These are phyloP conservation scores for Eulemur mongoz DNA, from an alignment of 2,797 vertebrate genomes.

Conservation along the genomic window DNA sequence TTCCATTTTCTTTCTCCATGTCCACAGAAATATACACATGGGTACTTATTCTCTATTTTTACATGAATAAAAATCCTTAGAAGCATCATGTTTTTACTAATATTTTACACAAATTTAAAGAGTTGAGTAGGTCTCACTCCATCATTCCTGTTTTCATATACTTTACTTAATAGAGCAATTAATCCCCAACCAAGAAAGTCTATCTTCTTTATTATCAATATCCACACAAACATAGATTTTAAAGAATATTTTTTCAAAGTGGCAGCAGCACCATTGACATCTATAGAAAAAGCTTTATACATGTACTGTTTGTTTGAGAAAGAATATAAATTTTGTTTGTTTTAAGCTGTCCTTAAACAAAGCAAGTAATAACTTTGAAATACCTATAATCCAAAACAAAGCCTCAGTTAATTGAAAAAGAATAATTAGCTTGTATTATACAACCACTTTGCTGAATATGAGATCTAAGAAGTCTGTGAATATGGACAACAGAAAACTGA, in stretches of 20 bases:
- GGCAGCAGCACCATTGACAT: neutral
- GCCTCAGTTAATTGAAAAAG: neutral
- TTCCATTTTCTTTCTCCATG: neutral
- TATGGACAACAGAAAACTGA: neutral
- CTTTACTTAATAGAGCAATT: neutral
- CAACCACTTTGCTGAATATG: neutral
- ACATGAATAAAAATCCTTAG: neutral
- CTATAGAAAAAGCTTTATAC: neutral
- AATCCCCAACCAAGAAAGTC: neutral
- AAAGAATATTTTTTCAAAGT: neutral
- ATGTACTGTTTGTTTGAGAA: neutral
- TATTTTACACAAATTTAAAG: neutral
- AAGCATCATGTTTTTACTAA: neutral
- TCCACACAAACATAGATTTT: neutral
- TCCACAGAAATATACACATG: neutral
- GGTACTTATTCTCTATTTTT: neutral
- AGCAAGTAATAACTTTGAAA: neutral
- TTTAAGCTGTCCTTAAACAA: neutral
- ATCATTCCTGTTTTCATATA: neutral
- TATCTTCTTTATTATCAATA: neutral
- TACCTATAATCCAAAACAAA: neutral
- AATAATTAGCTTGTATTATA: neutral
- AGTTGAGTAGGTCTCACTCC: fast-evolving
- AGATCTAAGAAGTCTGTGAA: neutral
- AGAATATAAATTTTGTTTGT: neutral